phyloP scores from a whole-genome alignment of 1,140 invertebrate genomes.

The Druon quercuslanigerum region DNA sequence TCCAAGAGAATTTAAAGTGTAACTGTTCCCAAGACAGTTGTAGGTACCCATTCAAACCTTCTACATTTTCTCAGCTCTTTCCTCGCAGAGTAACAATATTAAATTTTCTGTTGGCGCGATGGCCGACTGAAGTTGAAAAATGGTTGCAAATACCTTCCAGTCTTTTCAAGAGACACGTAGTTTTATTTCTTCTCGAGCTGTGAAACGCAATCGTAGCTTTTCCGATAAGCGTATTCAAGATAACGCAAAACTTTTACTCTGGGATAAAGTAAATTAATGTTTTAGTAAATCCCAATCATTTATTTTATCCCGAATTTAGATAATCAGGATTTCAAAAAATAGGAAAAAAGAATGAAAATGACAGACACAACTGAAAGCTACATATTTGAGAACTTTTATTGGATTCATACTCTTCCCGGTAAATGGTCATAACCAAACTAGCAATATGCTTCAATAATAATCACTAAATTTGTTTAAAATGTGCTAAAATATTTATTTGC shows the following conservation, averaged over 20 bases:
- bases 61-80: neutral
- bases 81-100: conserved; percentile 9
- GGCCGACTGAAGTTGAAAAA: conserved; percentile 20
- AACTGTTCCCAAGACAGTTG: conserved; percentile 18
- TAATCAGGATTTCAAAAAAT: too few relatives aligned
- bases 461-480: too few relatives aligned
- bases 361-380: too few relatives aligned
- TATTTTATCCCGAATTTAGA: too few relatives aligned
- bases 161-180: neutral
- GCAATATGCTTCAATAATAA: too few relatives aligned
- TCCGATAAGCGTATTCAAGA: neutral
- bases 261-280: neutral
- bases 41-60: conserved; percentile 10
- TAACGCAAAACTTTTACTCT: conserved; percentile 1
- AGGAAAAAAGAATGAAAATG: too few relatives aligned
- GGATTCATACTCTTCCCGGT: too few relatives aligned
- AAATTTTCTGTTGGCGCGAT: conserved; percentile 14
- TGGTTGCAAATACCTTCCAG: conserved; percentile 23
- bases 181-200: conserved; percentile 1
- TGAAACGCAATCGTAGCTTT: neutral
- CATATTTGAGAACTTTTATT: too few relatives aligned
- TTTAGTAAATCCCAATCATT: too few relatives aligned
- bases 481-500: too few relatives aligned
- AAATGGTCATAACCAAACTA: too few relatives aligned
- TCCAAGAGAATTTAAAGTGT: conserved; percentile 12